Base-by-base conservation (phyloP, 92 coral and sea anemone species). In the Bergia puertoricense region DNA sequence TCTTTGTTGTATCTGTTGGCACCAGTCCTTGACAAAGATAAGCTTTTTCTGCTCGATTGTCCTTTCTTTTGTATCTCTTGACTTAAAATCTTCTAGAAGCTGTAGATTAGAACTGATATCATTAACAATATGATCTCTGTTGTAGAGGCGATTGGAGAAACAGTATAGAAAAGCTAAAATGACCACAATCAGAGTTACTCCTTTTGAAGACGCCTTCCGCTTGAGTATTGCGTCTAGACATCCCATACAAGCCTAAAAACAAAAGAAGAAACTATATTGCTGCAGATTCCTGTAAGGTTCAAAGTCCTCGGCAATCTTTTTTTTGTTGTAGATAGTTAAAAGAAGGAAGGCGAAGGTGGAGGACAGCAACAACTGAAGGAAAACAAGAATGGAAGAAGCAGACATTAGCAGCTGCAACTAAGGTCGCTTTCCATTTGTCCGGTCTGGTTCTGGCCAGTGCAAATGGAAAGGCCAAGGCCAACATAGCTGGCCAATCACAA, bases 1-100 rank as follows among this genome's bases (percentile, higher is more conserved):
- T 56, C 91, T 65, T 54, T 92, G 86, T 9, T 86, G 81, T 40
- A 89, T 89, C 80, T 93, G 86, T 65, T 93, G 88, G 65, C 96
- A 94, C 98, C 98, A 96, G 86, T 91, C 95, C 20, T 76, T 65
- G n/a, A 16, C 67, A 69, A 84, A 48, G 67, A 14, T 45, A 2
- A 15, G 44, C 30, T 42, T 22, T 65, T 4, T 15, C 8, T 66
- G 30, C 7, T 18, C 30, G 7, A 18, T 2, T 22, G 11, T 30
- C 22, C 37, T 65, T 11, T 14, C 20, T 65, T 42, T 42, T 8
- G 16, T 0, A 40, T 46, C 45, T 38, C 71, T 46, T 22, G 44
- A 54, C 42, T 82, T 66, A 42, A 18, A 8, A 56, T 16, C 48
- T 11, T 39, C 11, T 14, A 18, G 37, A 62, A 62, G 14, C 13